phyloP scores from a whole-genome alignment of 2,113 vertebrate species.

The Taxidea taxus region DNA sequence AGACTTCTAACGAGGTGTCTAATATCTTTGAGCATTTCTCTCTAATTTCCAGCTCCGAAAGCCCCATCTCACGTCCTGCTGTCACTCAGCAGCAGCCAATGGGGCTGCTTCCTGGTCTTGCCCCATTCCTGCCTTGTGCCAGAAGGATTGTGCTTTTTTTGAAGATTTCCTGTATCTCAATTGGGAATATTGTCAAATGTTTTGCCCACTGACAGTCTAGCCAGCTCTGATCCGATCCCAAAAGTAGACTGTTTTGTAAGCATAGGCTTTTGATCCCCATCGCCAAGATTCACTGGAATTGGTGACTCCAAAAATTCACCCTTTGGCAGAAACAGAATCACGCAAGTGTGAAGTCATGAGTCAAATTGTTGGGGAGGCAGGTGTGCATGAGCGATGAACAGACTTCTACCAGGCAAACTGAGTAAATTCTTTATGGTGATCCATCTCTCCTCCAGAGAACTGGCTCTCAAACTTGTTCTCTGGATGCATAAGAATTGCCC shows the following conservation, averaged over 20 bases:
- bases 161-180: not conserved
- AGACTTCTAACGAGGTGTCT: slow-evolving; percentile 9
- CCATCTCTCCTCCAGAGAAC: not conserved
- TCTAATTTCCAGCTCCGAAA: slow-evolving; percentile 44
- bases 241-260: not conserved
- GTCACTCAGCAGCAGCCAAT: not conserved
- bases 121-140: not conserved
- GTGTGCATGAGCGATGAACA: not conserved
- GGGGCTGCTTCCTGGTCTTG: not conserved
- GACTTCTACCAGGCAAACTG: not conserved
- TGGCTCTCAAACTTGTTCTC: not conserved
- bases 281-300: not conserved
- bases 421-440: not conserved
- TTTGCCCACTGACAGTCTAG: not conserved
- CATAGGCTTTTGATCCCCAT: not conserved
- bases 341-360: not conserved
- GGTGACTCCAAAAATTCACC: not conserved
- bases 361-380: not conserved
- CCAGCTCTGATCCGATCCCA: not conserved
- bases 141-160: not conserved
- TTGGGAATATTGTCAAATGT: not conserved
- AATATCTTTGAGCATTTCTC: not conserved
- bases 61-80: not conserved
- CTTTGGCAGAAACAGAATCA: not conserved
- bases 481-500: not conserved